These are phyloP conservation scores for Caracal caracal DNA, from an alignment of 2,113 vertebrate species.

Conservation along the genomic window DNA sequence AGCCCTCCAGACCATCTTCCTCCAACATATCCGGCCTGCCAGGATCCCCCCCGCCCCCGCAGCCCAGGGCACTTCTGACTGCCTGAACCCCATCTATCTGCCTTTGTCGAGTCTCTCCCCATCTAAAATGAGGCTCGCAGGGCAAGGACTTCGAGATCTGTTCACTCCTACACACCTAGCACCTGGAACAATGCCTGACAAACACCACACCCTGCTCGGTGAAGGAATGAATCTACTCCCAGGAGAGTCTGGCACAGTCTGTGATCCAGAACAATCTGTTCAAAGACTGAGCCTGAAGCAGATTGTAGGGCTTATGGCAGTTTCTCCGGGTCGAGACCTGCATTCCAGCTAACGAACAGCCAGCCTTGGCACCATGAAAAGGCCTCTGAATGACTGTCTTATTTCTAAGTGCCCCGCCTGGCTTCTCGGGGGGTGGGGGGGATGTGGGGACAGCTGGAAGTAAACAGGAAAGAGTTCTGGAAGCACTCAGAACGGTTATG, in stretches of 20 bases:
- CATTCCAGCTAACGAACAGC: rapidly evolving
- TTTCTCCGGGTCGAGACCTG: rapidly evolving
- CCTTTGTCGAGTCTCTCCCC: background rate
- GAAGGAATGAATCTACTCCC: background rate
- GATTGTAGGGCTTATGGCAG: rapidly evolving
- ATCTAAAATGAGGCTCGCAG: no score
- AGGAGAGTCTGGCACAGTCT: rapidly evolving
- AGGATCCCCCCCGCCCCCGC: background rate
- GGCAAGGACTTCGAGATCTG: background rate
- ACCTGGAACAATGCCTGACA: background rate
- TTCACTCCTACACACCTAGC: background rate
- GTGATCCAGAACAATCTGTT: background rate
- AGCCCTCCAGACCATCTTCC: background rate
- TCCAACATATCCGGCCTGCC: background rate
- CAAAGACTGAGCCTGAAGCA: background rate
- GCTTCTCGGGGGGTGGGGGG: background rate
- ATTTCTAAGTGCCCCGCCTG: background rate
- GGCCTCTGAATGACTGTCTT: background rate
- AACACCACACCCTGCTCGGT: background rate
- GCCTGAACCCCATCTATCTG: no score
- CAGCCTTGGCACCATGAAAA: background rate
- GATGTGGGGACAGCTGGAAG: no score
- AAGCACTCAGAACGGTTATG: background rate
- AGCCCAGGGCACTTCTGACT: no score
- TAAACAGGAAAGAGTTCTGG: no score